Evolutionary conservation across 2,888 invertebrate genomes (phyloP).

Genomic region (Zelleria hepariella): DNA sequence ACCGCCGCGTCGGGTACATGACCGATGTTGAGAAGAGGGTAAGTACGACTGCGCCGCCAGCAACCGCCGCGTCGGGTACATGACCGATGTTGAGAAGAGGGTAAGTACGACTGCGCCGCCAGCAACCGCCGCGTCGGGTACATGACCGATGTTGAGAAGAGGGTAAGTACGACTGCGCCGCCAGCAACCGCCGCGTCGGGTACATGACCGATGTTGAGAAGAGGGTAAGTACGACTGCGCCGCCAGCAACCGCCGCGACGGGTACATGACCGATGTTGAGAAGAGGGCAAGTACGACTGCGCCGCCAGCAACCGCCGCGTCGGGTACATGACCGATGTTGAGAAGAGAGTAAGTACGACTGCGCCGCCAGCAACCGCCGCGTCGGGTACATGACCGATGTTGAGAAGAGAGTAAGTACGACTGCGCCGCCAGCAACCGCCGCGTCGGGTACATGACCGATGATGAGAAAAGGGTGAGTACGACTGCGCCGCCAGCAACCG

Average conservation of each 20-base stretch:
- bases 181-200: slow-evolving; percentile 49
- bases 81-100: slow-evolving; percentile 47
- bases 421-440: slow-evolving; percentile 51
- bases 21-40: slow-evolving; percentile 40
- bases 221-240: slow-evolving; percentile 34
- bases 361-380: slow-evolving; percentile 51
- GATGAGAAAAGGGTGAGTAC: slow-evolving; percentile 30
- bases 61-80: slow-evolving; percentile 47
- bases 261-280: slow-evolving; percentile 56
- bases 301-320: slow-evolving; percentile 54
- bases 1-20: slow-evolving; percentile 50
- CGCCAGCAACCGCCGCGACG: slow-evolving; percentile 53
- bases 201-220: slow-evolving; percentile 55
- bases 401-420: slow-evolving; percentile 32
- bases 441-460: slow-evolving; percentile 54
- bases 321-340: slow-evolving; percentile 54
- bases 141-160: slow-evolving; percentile 50
- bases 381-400: slow-evolving; percentile 57
- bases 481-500: slow-evolving; percentile 58
- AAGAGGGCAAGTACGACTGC: slow-evolving; percentile 31
- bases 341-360: slow-evolving; percentile 31
- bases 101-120: slow-evolving; percentile 46
- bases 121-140: slow-evolving; percentile 51
- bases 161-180: slow-evolving; percentile 41
- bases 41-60: slow-evolving; percentile 56